Evolutionary conservation across 1,140 invertebrate genomes (phyloP).

Genomic region (Condylostylus longicornis): DNA sequence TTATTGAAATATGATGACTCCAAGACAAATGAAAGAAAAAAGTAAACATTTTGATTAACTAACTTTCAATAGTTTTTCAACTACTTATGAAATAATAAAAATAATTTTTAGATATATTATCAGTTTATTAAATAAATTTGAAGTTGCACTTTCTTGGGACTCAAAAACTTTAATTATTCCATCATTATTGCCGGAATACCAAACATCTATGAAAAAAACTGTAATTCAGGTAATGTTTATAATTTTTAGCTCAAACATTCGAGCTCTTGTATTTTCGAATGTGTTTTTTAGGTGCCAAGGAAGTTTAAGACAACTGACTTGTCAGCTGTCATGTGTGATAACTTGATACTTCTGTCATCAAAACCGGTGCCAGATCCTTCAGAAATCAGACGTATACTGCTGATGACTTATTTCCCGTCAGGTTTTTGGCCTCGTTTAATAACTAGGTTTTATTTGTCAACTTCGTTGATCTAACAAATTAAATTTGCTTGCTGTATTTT

Average conservation of each 20-base stretch:
- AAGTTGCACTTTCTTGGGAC: constrained; percentile 95
- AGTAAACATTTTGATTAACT: not conserved
- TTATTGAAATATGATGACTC: constrained; percentile 51
- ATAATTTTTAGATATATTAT: constrained; percentile 54
- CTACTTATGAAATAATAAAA: not conserved
- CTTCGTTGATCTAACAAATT: too few species aligned
- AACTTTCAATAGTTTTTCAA: not conserved
- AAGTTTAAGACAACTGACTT: too few species aligned
- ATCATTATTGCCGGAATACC: constrained; percentile 75
- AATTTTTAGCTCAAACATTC: not conserved
- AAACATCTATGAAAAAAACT: constrained; percentile 33
- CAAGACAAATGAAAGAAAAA: constrained; percentile 8
- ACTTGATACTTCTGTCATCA: not conserved
- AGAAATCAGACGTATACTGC: constrained; percentile 44
- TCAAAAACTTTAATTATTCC: constrained; percentile 80
- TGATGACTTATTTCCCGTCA: constrained; percentile 93
- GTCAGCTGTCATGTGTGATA: too few species aligned
- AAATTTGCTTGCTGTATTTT: too few species aligned
- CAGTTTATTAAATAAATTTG: constrained; percentile 88
- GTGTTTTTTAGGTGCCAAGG: too few species aligned
- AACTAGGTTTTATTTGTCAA: constrained; percentile 73
- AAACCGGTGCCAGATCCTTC: not conserved
- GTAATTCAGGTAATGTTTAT: constrained; percentile 31
- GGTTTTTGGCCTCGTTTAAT: constrained; percentile 96
- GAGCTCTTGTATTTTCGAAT: too few species aligned